Percentiles rank a stretch among this genome's conserved stretches.
phyloP scores from a whole-genome alignment of 2,888 invertebrate species.

The Cordilura impudica region DNA sequence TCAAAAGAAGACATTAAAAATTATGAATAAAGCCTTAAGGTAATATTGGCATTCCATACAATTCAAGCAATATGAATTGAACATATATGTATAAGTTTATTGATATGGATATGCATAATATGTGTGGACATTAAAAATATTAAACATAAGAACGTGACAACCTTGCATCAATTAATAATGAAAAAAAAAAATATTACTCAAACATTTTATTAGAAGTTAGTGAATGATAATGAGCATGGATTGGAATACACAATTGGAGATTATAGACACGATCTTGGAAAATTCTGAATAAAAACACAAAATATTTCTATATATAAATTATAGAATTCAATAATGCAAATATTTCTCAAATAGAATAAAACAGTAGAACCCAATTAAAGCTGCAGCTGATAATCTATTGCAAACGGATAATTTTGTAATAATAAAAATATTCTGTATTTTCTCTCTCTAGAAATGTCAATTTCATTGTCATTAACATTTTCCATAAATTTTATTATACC shows the following conservation, averaged over 20 bases:
- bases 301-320: conserved; percentile 27
- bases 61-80: neutral
- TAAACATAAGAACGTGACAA: conserved; percentile 62
- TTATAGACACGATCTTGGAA: conserved; percentile 59
- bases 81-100: too few relatives aligned
- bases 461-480: conserved; percentile 48
- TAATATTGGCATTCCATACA: conserved; percentile 19
- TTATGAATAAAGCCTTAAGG: conserved; percentile 8
- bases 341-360: neutral
- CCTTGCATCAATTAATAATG: conserved; percentile 62
- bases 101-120: conserved; percentile 26
- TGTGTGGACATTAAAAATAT: conserved; percentile 37
- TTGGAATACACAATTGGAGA: conserved; percentile 52
- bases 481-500: conserved; percentile 26
- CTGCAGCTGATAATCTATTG: neutral
- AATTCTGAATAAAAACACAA: conserved; percentile 12
- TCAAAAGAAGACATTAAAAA: conserved; percentile 27
- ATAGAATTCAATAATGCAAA: conserved; percentile 28
- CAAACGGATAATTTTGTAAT: too few relatives aligned
- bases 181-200: neutral
- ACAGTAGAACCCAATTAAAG: neutral
- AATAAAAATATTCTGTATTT: too few relatives aligned
- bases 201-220: conserved; percentile 20
- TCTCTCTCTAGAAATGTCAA: neutral
- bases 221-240: conserved; percentile 50